phyloP scores from a whole-genome alignment of 2,888 invertebrate genomes.

The Hydriomena furcata region DNA sequence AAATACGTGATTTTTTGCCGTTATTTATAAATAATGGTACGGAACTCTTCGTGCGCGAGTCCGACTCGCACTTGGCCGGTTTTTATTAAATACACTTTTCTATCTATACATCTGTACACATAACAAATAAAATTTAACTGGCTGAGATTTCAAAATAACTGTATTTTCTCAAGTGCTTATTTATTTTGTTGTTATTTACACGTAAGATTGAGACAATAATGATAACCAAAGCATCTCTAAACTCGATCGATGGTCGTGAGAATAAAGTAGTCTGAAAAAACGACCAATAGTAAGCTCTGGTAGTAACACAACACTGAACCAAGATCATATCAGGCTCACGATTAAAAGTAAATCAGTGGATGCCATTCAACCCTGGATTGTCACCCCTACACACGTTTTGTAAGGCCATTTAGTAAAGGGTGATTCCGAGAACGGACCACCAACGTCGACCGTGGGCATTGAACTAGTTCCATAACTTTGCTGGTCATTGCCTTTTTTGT shows the following conservation, averaged over 20 bases:
- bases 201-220: constrained; percentile 14
- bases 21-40: too few species aligned
- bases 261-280: constrained; percentile 38
- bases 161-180: too few species aligned
- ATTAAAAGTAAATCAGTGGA: constrained; percentile 76
- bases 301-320: constrained; percentile 71
- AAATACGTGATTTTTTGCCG: too few species aligned
- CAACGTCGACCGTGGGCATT: constrained; percentile 66
- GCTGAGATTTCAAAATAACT: too few species aligned
- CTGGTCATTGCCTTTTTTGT: constrained; percentile 56
- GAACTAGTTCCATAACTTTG: constrained; percentile 58
- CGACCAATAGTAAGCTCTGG: constrained; percentile 49
- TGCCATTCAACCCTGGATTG: constrained; percentile 64
- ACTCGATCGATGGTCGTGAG: constrained; percentile 36
- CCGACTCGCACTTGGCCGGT: too few species aligned
- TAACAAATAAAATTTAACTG: too few species aligned
- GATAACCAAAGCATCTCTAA: constrained; percentile 22
- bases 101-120: too few species aligned
- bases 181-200: too few species aligned
- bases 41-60: too few species aligned
- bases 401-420: constrained; percentile 61
- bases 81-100: too few species aligned
- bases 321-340: constrained; percentile 73
- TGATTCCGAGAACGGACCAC: constrained; percentile 76
- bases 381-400: constrained; percentile 48